Conservation (phyloP, 2,797 vertebrate species). For the Tauraco hartlaubi region DNA sequence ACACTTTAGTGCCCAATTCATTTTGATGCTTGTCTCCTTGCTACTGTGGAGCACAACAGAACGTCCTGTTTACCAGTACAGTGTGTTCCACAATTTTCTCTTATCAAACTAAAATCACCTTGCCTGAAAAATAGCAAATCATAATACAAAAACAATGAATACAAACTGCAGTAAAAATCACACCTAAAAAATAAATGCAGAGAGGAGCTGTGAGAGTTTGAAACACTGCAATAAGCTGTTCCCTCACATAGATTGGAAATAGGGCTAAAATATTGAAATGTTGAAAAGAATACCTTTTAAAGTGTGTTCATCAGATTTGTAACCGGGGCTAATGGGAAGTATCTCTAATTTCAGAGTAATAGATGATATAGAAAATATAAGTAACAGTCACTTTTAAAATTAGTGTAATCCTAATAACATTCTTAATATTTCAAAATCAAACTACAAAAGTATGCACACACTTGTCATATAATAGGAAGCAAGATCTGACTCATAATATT, state of each 20-base stretch:
- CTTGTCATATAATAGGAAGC: not conserved
- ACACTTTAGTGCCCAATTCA: too few relatives aligned
- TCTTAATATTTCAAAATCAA: not conserved
- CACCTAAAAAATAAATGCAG: not conserved
- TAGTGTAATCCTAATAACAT: not conserved
- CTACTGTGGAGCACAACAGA: not conserved
- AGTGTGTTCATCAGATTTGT: not conserved
- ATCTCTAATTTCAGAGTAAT: not conserved
- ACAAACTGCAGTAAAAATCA: not conserved
- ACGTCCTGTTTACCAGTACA: not conserved
- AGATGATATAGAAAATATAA: not conserved
- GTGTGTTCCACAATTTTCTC: not conserved
- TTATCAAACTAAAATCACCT: not conserved
- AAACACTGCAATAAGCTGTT: not conserved
- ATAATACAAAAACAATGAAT: not conserved
- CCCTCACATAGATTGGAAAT: not conserved
- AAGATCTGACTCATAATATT: not conserved
- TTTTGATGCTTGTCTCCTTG: not conserved
- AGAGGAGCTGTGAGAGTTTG: too few relatives aligned
- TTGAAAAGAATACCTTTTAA: not conserved
- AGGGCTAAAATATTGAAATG: not conserved
- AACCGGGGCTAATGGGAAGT: not conserved
- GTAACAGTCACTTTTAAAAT: not conserved
- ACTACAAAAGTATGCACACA: not conserved
- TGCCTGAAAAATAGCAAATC: not conserved